A percentile compares a stretch with the other conserved stretches of the same genome.
Evolutionary conservation across 2,797 vertebrate genomes (phyloP).

Genomic region (Aphelocoma californica): DNA sequence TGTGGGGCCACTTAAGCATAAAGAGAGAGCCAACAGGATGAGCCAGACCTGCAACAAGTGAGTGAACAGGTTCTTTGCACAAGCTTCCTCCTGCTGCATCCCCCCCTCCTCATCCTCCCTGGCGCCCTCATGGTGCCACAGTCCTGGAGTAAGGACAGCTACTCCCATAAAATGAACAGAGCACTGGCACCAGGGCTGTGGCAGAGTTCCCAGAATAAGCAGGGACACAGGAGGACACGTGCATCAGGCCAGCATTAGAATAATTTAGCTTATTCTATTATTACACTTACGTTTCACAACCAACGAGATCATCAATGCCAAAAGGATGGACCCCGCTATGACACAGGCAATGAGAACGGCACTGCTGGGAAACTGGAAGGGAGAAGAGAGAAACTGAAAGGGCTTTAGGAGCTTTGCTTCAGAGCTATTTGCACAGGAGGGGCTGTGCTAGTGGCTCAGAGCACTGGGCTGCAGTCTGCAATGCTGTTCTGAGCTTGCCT

Average conservation of each 20-base stretch:
- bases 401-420: neutral
- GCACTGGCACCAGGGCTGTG: neutral
- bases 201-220: neutral
- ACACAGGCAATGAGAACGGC: neutral
- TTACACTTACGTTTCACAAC: slow-evolving; percentile 40
- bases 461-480: neutral
- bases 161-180: neutral
- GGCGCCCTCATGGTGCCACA: neutral
- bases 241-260: neutral
- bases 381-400: neutral
- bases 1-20: rapidly evolving
- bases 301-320: neutral
- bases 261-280: too few relatives aligned
- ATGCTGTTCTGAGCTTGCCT: neutral
- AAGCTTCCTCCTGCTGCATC: neutral
- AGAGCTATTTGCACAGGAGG: neutral
- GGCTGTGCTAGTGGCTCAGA: neutral
- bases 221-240: neutral
- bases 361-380: neutral
- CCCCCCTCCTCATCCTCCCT: neutral
- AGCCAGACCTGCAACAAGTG: neutral
- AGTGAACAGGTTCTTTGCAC: neutral
- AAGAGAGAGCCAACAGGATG: neutral
- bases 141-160: neutral
- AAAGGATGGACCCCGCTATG: neutral